Evolutionary conservation across 2,888 invertebrate species (phyloP), one percentile per base, ranked within the genome.

Genomic region (Chironomus riparius): DNA sequence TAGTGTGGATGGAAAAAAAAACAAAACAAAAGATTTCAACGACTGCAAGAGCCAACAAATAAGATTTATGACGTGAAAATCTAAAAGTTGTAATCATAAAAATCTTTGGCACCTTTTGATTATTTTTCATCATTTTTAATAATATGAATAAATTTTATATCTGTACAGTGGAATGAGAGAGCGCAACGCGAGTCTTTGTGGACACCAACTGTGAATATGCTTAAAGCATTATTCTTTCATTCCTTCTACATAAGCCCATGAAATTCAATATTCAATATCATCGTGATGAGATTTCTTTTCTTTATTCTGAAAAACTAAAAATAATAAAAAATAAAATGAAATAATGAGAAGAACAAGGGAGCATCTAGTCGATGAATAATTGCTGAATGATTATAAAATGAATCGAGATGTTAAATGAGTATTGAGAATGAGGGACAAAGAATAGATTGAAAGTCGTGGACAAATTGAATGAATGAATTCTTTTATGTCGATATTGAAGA

Each of bases 241-340:
- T 24, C 24, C 21, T n/a, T 65, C 21, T 62, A 15, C 18, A 13
- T 65, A 22, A 13, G 22, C 21, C 24, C 24, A 65, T 72, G 72
- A 72, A 72, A 72, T 72, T 72, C 72, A 72, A 72, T 72, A 72
- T 72, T 72, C 72, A 72, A 72, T 72, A 72, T 72, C 70, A 70
- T 48, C 28, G 62, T 62, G 72, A 72, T 62, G 28, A 50, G 50
- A 50, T 61, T 56, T 61, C 61, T 28, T 72, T 56, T 28, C 38
- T 38, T 38, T 38, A 38, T 38, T 38, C 38, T 38, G 38, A 38
- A 38, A n/a, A 18, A 50, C 50, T 56, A 15, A 56, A 18, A 56
- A 13, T 48, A 12, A 48, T 12, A 2, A 3, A 50, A 3, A 50
- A 50, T 13, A 15, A 50, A 50, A 50, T n/a, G 5, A 10, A 38